These are phyloP conservation scores for Parapristionchus giblindavisi DNA, from an alignment of 2,888 invertebrate species.

Conservation along the genomic window DNA sequence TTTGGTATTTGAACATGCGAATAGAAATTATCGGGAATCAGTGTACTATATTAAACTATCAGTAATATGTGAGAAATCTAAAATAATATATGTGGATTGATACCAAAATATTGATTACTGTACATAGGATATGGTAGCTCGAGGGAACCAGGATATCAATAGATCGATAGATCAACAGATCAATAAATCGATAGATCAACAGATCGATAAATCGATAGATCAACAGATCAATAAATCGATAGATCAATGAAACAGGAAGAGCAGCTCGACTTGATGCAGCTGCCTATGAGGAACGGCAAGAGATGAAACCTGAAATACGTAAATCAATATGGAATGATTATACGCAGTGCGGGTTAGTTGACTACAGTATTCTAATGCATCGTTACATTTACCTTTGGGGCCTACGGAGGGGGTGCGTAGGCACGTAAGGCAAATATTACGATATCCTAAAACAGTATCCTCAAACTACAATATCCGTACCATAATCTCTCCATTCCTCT, in stretches of 20 bases:
- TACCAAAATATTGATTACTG: too few relatives aligned
- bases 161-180: neutral
- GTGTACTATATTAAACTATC: too few relatives aligned
- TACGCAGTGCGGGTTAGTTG: neutral
- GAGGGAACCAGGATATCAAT: too few relatives aligned
- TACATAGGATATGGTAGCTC: too few relatives aligned
- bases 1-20: too few relatives aligned
- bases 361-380: neutral
- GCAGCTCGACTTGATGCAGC: slow-evolving; percentile 16
- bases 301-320: slow-evolving; percentile 16
- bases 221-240: neutral
- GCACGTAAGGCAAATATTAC: neutral
- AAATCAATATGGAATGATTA: neutral
- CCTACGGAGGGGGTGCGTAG: neutral
- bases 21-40: too few relatives aligned
- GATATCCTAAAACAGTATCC: neutral
- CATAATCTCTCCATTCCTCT: slow-evolving; percentile 30
- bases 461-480: slow-evolving; percentile 3
- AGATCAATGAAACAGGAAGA: slow-evolving; percentile 31
- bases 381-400: neutral
- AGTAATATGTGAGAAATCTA: too few relatives aligned
- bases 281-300: slow-evolving; percentile 17
- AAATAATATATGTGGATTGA: too few relatives aligned
- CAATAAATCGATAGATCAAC: slow-evolving; percentile 12
- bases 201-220: too few relatives aligned